phyloP scores from a whole-genome alignment of 2,888 invertebrate species.

The Rhingia rostrata region DNA sequence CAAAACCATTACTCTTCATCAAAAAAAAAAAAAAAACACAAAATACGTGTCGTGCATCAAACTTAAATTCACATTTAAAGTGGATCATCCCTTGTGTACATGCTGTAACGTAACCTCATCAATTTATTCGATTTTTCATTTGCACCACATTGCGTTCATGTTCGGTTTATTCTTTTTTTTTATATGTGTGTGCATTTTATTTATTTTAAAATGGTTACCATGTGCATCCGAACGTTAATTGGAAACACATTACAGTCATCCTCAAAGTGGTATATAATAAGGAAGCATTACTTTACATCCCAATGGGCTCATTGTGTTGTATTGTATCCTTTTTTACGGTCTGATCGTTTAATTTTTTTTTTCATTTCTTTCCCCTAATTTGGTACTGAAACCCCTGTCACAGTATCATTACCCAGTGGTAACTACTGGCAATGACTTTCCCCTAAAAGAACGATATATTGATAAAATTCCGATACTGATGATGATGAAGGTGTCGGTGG shows the following conservation, averaged over 20 bases:
- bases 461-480: constrained; percentile 19
- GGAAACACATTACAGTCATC: constrained; percentile 35
- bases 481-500: constrained; percentile 22
- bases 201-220: neutral
- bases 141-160: constrained; percentile 21
- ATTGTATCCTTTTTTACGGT: constrained; percentile 31
- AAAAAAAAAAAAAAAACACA: too few relatives aligned
- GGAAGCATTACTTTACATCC: neutral
- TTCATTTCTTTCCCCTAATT: constrained; percentile 30
- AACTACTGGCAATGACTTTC: neutral
- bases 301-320: constrained; percentile 4
- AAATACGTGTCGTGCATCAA: neutral
- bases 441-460: constrained; percentile 29
- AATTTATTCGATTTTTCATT: constrained; percentile 46
- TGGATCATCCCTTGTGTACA: constrained; percentile 37
- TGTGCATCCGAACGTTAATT: constrained; percentile 37
- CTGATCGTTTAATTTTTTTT: constrained; percentile 40
- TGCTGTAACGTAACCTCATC: constrained; percentile 30
- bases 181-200: constrained; percentile 27
- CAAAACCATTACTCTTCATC: constrained; percentile 24
- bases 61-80: constrained; percentile 12
- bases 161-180: constrained; percentile 4
- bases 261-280: constrained; percentile 31
- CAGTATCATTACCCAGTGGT: constrained; percentile 9
- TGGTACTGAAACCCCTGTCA: neutral